phyloP scores from a whole-genome alignment of 2,888 invertebrate species.

The Phymatocera aterrima region DNA sequence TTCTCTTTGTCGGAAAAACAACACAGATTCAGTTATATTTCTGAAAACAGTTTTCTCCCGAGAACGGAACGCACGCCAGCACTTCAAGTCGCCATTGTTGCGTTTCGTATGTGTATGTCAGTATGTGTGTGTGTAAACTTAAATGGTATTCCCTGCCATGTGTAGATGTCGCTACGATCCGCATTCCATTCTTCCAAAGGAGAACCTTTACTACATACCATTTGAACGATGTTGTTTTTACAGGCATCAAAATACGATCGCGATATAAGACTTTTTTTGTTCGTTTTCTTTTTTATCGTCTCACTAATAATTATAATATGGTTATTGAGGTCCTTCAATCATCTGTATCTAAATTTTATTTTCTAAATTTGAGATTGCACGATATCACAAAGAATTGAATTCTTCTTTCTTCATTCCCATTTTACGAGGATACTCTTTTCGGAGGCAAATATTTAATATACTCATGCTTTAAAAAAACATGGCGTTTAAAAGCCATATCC shows the following conservation, averaged over 20 bases:
- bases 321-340: not conserved
- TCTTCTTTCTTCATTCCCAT: not conserved
- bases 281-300: not conserved
- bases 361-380: not conserved
- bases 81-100: slow-evolving; percentile 70
- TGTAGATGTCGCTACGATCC: slow-evolving; percentile 38
- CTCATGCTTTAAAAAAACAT: slow-evolving; percentile 35
- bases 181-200: slow-evolving; percentile 15
- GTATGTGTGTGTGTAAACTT: slow-evolving; percentile 25
- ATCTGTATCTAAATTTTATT: not conserved
- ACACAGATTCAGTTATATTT: slow-evolving; percentile 55
- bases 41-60: slow-evolving; percentile 56
- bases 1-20: slow-evolving; percentile 46
- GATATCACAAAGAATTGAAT: not conserved
- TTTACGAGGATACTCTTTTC: not conserved
- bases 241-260: slow-evolving; percentile 21
- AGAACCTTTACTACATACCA: slow-evolving; percentile 45
- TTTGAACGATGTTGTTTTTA: slow-evolving; percentile 37
- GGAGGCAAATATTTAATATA: not conserved
- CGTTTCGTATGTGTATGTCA: slow-evolving; percentile 45
- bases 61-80: slow-evolving; percentile 64
- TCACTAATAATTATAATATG: not conserved
- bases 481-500: slow-evolving; percentile 43
- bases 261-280: not conserved
- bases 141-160: slow-evolving; percentile 16